Percentiles rank a stretch among this genome's conserved stretches.
phyloP scores from a whole-genome alignment of 2,113 vertebrate genomes.

The Ceyx cyanopectus region DNA sequence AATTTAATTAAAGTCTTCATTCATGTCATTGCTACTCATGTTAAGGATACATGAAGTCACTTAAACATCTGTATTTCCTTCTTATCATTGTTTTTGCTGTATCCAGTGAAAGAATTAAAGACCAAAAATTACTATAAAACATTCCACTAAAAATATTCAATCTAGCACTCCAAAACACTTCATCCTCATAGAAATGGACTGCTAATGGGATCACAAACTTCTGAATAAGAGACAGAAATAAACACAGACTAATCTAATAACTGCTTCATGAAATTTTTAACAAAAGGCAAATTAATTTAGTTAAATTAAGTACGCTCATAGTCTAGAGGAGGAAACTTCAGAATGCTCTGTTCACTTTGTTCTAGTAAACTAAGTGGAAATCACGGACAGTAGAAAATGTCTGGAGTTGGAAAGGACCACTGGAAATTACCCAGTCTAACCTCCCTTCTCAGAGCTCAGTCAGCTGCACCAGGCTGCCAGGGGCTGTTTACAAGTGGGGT shows the following conservation, averaged over 20 bases:
- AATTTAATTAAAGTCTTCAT: background rate
- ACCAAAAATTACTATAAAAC: constrained; percentile 11
- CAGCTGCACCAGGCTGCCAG: background rate
- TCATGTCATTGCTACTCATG: background rate
- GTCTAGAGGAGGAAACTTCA: constrained; percentile 29
- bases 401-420: background rate
- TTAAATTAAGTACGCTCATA: constrained; percentile 42
- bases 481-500: background rate
- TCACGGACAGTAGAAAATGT: background rate
- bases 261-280: constrained; percentile 71
- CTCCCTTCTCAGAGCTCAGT: background rate
- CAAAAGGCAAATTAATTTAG: constrained; percentile 62
- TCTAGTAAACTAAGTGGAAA: constrained; percentile 49
- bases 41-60: background rate
- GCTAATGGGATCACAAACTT: constrained; percentile 54
- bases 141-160: constrained; percentile 29
- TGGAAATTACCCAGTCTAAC: background rate
- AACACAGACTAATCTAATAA: constrained; percentile 69
- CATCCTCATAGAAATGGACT: constrained; percentile 30
- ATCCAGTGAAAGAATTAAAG: constrained; percentile 34
- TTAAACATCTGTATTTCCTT: background rate
- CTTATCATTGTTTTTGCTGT: background rate
- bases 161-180: constrained; percentile 28
- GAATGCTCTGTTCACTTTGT: background rate
- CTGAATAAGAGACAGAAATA: constrained; percentile 61